Evolutionary conservation across 2,113 vertebrate genomes (phyloP), one percentile per base, ranked within the genome.

Genomic region (Grus americana): DNA sequence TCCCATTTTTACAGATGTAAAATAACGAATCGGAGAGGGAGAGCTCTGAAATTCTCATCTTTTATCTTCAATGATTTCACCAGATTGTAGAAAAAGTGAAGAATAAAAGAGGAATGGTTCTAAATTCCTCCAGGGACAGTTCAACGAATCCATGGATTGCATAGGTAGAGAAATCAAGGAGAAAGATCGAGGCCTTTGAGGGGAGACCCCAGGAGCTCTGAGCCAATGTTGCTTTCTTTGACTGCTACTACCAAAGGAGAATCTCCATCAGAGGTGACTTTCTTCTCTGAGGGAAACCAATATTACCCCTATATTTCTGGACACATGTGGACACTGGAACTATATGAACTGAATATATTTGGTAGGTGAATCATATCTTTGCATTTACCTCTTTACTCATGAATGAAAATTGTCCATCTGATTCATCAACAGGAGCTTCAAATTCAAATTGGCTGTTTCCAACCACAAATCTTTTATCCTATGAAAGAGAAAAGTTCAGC

Each of bases 371-470:
- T 47, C 2, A 22, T 63, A 36, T 63, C 92, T 67, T 79, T 47
- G 29, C 27, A 86, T 38, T 29, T 98, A 98, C 98, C 98, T 97
- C 95, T 92, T 98, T 97, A 65, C 96, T 98, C 55, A 38, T 29
- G 79, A 98, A 98, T 79, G 89, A 95, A 92, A 98, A 98, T 52
- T 7, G 90, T 55, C 94, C 40, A 5, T 93, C 73, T 84, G 76
- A 71, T 24, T 70, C 52, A 50, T 46, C 65, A 93, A 98, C 98
- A 3, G 40, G 15, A 61, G 80, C 67, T 75, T 97, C 90, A 3
- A 98, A 98, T 73, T 96, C 91, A 88, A 98, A 95, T 1, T 96
- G 90, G 9, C 96, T 96, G 34, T 98, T 98, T 86, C 97, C 98
- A 95, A 98, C 93, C 6, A 23, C 17, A 81, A 97, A 97, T 38